Evolutionary conservation across 2,888 invertebrate genomes (phyloP), one percentile per base, ranked within the genome.

Genomic region (Nematopogon swammerdamellus): DNA sequence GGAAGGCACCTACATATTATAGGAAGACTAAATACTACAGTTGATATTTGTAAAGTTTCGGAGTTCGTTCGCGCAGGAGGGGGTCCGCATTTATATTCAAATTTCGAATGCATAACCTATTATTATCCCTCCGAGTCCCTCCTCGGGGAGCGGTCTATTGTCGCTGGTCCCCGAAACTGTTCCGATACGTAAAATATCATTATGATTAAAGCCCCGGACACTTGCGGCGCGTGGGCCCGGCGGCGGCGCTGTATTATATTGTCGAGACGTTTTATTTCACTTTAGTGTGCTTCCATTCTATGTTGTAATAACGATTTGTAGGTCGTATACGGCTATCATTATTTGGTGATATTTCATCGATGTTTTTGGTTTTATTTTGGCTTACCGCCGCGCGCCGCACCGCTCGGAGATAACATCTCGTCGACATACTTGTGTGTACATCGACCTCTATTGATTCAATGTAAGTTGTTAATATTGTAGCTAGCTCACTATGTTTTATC

Each of bases 41-140:
- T 74, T 74, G 74, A 75, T 76, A 77, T 76, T 76, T 76, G 76
- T 77, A 77, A 77, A 25, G 36, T 77, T 74, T 66, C 68, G 69
- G 63, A 64, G 60, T 60, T 59, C 16, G 49, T 49, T 49, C 46
- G 65, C 73, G 71, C 76, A 71, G 72, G 74, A 76, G 76, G 77
- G 75, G 50, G 62, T 63, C 69, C 36, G 8, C 67, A 76, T 77
- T 77, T 76, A 79, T 74, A 79, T 77, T 76, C 72, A 77, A 77
- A 77, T 77, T 69, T 75, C 73, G 75, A 76, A 77, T 76, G 74
- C 75, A 76, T 75, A 75, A 76, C 77, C 77, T 77, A 77, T 77
- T 77, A 79, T 79, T 79, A 76, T 72, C 64, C 68, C 63, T 61
- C 57, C 59, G 58, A 67, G 67, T 65, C 53, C 59, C 67, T 76